phyloP scores from a whole-genome alignment of 2,888 invertebrate genomes.

The Drosophila differens region DNA sequence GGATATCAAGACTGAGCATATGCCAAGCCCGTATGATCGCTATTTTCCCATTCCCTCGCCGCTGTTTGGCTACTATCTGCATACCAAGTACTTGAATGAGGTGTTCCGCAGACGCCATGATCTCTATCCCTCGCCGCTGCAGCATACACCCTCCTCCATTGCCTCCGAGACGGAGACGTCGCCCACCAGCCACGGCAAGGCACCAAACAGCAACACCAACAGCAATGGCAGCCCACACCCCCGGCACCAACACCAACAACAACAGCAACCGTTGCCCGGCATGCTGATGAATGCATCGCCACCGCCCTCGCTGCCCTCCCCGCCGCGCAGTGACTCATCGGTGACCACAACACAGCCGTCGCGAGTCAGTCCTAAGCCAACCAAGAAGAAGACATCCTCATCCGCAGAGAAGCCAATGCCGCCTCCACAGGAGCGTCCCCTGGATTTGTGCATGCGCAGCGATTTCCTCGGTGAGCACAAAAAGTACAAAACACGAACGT shows the following conservation, averaged over 20 bases:
- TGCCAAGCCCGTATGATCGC: conserved; percentile 84
- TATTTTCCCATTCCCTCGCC: conserved; percentile 85
- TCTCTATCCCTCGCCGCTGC: conserved; percentile 86
- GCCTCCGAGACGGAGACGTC: conserved; percentile 83
- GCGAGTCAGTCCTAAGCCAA: conserved; percentile 69
- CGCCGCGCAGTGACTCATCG: conserved; percentile 82
- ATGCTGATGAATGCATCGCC: conserved; percentile 67
- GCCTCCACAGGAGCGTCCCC: conserved; percentile 92
- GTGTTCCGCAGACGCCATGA: conserved; percentile 88
- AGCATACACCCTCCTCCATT: conserved; percentile 83
- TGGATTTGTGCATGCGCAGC: conserved; percentile 91
- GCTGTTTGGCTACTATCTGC: conserved; percentile 88
- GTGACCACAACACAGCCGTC: conserved; percentile 54
- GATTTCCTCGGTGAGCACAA: conserved; percentile 86
- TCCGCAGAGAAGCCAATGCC: conserved; percentile 79
- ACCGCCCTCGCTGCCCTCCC: conserved; percentile 79
- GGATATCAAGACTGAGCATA: conserved; percentile 85
- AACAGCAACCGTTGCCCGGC: conserved; percentile 54
- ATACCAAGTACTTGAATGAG: conserved; percentile 88
- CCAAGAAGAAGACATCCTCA: conserved; percentile 56
- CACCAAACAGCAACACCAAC: conserved; percentile 43
- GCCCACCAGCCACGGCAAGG: conserved; percentile 61
- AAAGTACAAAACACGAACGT: conserved; percentile 78
- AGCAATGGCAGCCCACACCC: conserved; percentile 30
- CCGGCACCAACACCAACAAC: conserved; percentile 28